Conservation (phyloP, 2,888 invertebrate species). For the Pheosia gnoma region DNA sequence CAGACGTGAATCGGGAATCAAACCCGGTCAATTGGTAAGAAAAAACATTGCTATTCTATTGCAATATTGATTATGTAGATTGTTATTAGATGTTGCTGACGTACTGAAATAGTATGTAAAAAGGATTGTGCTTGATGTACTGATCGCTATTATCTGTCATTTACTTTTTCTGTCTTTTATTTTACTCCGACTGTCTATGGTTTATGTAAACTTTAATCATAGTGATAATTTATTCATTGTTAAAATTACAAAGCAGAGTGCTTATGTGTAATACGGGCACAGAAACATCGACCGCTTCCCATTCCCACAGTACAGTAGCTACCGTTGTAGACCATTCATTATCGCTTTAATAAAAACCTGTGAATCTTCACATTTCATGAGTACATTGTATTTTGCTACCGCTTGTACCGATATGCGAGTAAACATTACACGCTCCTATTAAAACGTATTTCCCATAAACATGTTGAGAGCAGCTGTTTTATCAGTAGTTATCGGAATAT, state of each 20-base stretch:
- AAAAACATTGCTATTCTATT: too few relatives aligned
- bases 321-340: constrained; percentile 53
- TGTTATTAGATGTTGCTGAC: too few relatives aligned
- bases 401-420: constrained; percentile 5
- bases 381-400: constrained; percentile 10
- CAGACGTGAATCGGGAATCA: too few relatives aligned
- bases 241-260: not conserved
- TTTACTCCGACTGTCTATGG: too few relatives aligned
- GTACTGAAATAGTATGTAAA: too few relatives aligned
- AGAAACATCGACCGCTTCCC: constrained; percentile 34
- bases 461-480: not conserved
- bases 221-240: not conserved
- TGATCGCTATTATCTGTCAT: too few relatives aligned
- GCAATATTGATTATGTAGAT: too few relatives aligned
- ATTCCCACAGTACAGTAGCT: constrained; percentile 52
- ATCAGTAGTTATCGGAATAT: not conserved
- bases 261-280: not conserved
- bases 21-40: too few relatives aligned
- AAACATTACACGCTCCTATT: not conserved
- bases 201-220: too few relatives aligned
- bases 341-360: constrained; percentile 53
- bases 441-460: not conserved
- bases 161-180: too few relatives aligned
- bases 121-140: too few relatives aligned
- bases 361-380: constrained; percentile 39